phyloP scores from a whole-genome alignment of 2,888 invertebrate genomes.

The Falcaria lacertinaria region DNA sequence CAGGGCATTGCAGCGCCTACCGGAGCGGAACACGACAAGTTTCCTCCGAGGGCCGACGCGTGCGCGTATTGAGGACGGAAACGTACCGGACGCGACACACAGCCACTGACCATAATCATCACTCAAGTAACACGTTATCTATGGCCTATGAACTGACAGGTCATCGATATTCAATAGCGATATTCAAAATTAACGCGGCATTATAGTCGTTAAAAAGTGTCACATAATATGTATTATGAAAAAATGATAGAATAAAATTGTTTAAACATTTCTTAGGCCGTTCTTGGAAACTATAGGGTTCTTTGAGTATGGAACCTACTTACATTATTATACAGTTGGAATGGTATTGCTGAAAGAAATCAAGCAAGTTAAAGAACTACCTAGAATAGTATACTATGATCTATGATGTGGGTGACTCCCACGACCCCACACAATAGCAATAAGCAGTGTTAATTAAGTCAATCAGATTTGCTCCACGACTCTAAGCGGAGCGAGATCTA shows the following conservation, averaged over 20 bases:
- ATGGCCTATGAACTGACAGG: not conserved
- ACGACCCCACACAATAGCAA: constrained; percentile 17
- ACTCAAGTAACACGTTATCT: not conserved
- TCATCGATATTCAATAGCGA: not conserved
- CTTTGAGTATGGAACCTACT: no score
- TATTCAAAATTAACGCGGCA: not conserved
- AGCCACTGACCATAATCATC: not conserved
- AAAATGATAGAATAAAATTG: no score
- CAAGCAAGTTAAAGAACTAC: no score
- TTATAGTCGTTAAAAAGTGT: no score
- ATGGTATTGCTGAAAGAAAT: no score
- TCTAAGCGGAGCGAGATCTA: constrained; percentile 8
- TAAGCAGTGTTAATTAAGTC: not conserved
- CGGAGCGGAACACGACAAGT: constrained; percentile 71
- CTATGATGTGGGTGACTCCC: constrained; percentile 19
- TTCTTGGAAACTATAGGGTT: no score
- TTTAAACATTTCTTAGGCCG: no score
- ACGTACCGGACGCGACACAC: constrained; percentile 40
- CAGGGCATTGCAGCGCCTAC: constrained; percentile 52
- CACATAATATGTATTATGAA: no score
- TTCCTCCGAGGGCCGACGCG: constrained; percentile 61
- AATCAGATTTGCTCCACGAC: not conserved
- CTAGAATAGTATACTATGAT: constrained; percentile 3
- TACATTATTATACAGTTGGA: no score
- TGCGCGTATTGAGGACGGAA: constrained; percentile 61